Conservation (phyloP, 2,888 invertebrate genomes). For the Frankliniella intonsa region DNA sequence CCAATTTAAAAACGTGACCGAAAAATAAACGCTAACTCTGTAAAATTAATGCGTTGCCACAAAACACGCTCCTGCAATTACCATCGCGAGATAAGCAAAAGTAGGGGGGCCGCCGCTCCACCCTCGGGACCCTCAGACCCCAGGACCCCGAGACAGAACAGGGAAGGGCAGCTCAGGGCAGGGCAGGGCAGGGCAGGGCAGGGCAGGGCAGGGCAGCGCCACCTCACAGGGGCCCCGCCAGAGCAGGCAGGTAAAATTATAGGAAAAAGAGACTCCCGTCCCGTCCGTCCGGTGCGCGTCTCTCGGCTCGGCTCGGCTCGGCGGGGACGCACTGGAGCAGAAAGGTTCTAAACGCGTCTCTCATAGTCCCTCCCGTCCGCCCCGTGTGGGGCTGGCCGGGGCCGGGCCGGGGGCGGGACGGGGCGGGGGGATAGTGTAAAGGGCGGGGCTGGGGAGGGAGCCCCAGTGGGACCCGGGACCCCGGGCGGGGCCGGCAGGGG, state of each 20-base stretch:
- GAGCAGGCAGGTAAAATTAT: too few species aligned
- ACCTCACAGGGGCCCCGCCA: too few species aligned
- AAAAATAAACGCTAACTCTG: neutral
- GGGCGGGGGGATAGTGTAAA: neutral
- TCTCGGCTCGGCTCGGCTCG: neutral
- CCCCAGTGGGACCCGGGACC: neutral
- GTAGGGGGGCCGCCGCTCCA: neutral
- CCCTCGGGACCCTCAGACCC: neutral
- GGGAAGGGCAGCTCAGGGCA: neutral
- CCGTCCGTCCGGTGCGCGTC: too few species aligned
- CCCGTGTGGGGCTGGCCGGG: neutral
- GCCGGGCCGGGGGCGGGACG: neutral
- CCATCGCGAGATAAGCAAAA: constrained; percentile 6
- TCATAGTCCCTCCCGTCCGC: neutral
- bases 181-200: neutral
- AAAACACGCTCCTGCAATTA: neutral
- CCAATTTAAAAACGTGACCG: constrained; percentile 9
- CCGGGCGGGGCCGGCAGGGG: neutral
- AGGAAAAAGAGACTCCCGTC: too few species aligned
- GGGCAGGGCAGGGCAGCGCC: neutral
- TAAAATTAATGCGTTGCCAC: neutral
- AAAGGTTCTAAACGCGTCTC: constrained; percentile 14
- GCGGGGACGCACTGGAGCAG: neutral
- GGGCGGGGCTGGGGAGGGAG: neutral
- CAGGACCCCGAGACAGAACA: neutral